Conservation (phyloP, 2,888 invertebrate species). For the Lasioglossum marginatum region DNA sequence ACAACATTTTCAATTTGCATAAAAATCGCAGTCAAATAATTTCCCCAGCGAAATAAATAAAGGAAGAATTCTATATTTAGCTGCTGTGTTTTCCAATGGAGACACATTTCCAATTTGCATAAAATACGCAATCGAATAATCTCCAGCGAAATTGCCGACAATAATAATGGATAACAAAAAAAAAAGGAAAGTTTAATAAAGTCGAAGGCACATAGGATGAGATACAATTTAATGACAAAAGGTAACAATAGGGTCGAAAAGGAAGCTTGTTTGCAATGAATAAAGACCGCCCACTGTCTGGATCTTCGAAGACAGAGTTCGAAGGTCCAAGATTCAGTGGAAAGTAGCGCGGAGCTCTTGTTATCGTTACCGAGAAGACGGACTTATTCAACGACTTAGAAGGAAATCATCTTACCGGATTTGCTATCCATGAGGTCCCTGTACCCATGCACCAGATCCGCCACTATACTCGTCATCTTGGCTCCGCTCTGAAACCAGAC, state of each 20-base stretch:
- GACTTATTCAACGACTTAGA: not conserved
- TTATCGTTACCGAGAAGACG: not conserved
- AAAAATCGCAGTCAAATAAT: not conserved
- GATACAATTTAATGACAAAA: not conserved
- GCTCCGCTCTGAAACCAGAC: conserved; percentile 73
- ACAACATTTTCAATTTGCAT: not conserved
- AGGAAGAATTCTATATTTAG: no score
- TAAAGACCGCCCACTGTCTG: not conserved
- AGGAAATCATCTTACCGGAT: conserved; percentile 87
- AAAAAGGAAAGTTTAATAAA: not conserved
- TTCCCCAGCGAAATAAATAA: not conserved
- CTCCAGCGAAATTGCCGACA: not conserved
- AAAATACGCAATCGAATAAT: not conserved
- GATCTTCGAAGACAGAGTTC: not conserved
- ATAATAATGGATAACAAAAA: not conserved
- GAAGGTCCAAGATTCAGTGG: not conserved
- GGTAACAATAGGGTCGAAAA: not conserved
- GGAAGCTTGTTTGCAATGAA: not conserved
- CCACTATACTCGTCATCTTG: conserved; percentile 87
- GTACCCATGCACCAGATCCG: conserved; percentile 86
- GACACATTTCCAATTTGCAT: not conserved
- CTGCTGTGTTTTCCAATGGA: no score
- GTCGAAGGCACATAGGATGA: not conserved
- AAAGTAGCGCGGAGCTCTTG: not conserved
- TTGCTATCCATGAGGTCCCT: conserved; percentile 90